Evolutionary conservation across 2,797 vertebrate genomes (phyloP).

Genomic region (Phalanger gymnotis): DNA sequence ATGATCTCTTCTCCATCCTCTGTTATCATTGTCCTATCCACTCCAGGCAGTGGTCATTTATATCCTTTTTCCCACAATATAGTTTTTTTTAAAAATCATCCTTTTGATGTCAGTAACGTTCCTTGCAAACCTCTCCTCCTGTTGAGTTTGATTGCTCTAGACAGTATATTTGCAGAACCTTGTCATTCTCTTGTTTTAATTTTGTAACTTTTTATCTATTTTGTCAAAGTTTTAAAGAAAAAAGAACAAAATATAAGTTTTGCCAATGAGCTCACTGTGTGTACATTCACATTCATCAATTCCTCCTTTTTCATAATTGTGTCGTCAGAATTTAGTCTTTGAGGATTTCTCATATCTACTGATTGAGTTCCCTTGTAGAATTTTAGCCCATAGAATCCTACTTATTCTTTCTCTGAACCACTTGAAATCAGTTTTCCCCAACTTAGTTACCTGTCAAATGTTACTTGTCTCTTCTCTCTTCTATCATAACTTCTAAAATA

Average conservation of each 20-base stretch:
- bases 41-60: not conserved
- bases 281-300: not conserved
- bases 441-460: not conserved
- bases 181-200: not conserved
- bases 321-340: not conserved
- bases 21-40: not conserved
- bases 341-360: not conserved
- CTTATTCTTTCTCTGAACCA: not conserved
- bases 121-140: not conserved
- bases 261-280: not conserved
- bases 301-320: not conserved
- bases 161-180: not conserved
- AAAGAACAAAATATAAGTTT: not conserved
- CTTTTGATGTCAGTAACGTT: not conserved
- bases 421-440: not conserved
- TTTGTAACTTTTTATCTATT: not conserved
- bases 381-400: not conserved
- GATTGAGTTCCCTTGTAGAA: not conserved
- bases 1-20: not conserved
- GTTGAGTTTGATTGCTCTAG: not conserved
- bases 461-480: not conserved
- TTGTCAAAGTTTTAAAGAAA: not conserved
- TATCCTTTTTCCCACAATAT: not conserved
- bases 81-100: not conserved
- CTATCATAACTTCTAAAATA: not conserved